phyloP scores from a whole-genome alignment of 2,113 vertebrate species.

The Notothenia rossii region DNA sequence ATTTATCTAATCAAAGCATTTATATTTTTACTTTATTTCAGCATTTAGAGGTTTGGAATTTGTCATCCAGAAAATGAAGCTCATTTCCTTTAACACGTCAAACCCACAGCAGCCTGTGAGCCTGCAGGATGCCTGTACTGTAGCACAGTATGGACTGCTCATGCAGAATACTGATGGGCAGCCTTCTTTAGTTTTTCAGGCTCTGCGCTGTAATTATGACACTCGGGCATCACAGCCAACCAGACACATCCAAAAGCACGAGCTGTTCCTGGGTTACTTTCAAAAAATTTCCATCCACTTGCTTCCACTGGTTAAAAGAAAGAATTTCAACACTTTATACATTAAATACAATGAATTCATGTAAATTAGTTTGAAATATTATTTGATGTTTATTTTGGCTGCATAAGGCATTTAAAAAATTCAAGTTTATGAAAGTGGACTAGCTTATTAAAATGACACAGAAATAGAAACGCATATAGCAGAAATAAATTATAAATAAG shows the following conservation, averaged over 20 bases:
- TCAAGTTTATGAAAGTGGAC: background rate
- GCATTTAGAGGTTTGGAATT: background rate
- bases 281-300: background rate
- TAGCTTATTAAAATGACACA: background rate
- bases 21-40: background rate
- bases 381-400: background rate
- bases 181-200: background rate
- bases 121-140: background rate
- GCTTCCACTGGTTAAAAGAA: background rate
- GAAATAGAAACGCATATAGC: too few relatives aligned
- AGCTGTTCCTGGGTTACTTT: background rate
- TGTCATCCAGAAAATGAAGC: background rate
- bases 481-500: too few relatives aligned
- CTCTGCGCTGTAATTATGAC: background rate
- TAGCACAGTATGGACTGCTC: background rate
- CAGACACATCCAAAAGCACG: background rate
- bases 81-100: background rate
- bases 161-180: conserved; percentile 10
- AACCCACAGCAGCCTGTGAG: conserved; percentile 3
- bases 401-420: background rate
- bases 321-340: background rate
- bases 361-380: background rate
- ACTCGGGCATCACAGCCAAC: background rate
- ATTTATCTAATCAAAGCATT: background rate
- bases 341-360: background rate